Conservation (phyloP, 92 coral and sea anemone species). For the Umimayanthus kanabou region DNA sequence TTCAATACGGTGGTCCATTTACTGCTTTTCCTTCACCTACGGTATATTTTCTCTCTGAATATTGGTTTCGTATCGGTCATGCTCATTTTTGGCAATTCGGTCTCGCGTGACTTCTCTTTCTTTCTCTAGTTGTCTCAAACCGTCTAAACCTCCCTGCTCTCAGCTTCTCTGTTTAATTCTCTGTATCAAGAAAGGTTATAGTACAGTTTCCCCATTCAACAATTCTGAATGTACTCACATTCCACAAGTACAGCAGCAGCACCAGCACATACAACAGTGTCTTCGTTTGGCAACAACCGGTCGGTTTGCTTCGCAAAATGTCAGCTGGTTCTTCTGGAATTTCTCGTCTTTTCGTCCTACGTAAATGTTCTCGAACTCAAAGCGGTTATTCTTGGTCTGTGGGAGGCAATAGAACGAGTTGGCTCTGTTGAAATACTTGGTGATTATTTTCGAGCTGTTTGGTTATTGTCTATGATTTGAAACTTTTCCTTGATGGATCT, state of each 20-base stretch:
- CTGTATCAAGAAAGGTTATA: neutral
- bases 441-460: slow-evolving; percentile 11
- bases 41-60: neutral
- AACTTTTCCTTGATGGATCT: slow-evolving; percentile 17
- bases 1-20: neutral
- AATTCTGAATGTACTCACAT: slow-evolving; percentile 20
- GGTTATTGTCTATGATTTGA: slow-evolving; percentile 30
- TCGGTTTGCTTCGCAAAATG: slow-evolving; percentile 47
- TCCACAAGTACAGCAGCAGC: slow-evolving; percentile 81
- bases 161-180: neutral
- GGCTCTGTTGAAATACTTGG: slow-evolving; percentile 3
- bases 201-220: neutral
- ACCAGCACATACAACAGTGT: slow-evolving; percentile 81
- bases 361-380: slow-evolving; percentile 39
- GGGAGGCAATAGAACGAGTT: slow-evolving; percentile 13
- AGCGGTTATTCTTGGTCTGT: slow-evolving; percentile 43
- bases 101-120: slow-evolving; percentile 35
- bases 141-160: neutral
- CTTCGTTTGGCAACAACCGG: slow-evolving; percentile 60
- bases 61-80: slow-evolving; percentile 15
- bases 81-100: neutral
- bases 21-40: neutral
- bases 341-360: slow-evolving; percentile 43
- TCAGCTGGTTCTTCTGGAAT: slow-evolving; percentile 10
- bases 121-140: neutral